Evolutionary conservation across 2,888 invertebrate genomes (phyloP), one percentile per base, ranked within the genome.

Genomic region (Trissolcus brochymenae): DNA sequence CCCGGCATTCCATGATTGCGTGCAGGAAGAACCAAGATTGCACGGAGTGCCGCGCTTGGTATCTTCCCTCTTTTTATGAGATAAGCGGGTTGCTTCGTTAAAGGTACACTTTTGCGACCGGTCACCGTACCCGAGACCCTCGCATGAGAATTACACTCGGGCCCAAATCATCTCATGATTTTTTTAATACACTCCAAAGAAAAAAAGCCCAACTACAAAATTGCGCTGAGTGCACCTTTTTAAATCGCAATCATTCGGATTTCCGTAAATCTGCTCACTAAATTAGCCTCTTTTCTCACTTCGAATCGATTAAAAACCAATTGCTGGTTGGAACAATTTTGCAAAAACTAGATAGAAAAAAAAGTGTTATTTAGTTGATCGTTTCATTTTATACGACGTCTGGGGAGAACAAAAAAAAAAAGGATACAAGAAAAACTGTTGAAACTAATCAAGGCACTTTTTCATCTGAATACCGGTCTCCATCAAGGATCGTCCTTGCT

Each of bases 81-180:
- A 74, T 78, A 78, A 78, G 78, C 74, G 56, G 56, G 65, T 51
- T 61, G 66, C 60, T 13, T 71, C 78, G 74, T 78, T 78, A 74
- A 78, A 74, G 73, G 43, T 54, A 56, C 68, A 68, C 60, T 70
- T 57, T 70, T 65, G 74, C 65, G 78, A 71, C 66, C 78, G 65
- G 78, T 70, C 78, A 61, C 55, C 74, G 70, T 78, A 74, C 78
- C 57, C 70, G 51, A 65, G 62, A 50, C 70, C 51, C 19, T 17
- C 11, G 9, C 11, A 16, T 17, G 9, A 51, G 19, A 21, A 9
- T 11, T 14, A 16, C 0, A 16, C 19, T 61, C 40, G 25, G 41
- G 40, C 53, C 56, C 66, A 35, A 61, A 76, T 70, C 70, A 50
- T 43, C 65, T 60, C 46, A 41, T 54, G 62, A 46, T 21, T 54